Evolutionary conservation across 2,797 vertebrate species (phyloP), one percentile per base, ranked within the genome.

Genomic region (Liparis tanakae): DNA sequence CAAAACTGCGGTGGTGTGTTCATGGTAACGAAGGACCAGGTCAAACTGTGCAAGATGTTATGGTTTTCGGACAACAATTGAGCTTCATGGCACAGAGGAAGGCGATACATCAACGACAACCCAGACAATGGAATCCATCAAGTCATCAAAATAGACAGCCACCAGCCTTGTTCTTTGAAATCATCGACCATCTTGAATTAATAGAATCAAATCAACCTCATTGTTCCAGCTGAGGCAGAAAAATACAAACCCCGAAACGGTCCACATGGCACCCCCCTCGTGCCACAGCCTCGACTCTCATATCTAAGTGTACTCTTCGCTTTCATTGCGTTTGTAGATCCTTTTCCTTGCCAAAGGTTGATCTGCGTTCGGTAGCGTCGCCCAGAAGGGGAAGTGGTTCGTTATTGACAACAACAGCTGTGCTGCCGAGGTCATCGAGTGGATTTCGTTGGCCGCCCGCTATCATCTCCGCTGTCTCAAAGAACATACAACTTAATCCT

Each of bases 121-220:
- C 20, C 20, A 53, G 10, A 25, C 22, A 25, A 10, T 53, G 20
- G 20, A 53, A 12, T 25, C 6, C 50, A 53, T 18, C n/a, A 25
- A 12, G 10, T 14, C 6, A 54, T 54, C 10, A 13, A 54, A 30
- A 59, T 22, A 34, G 20, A 10, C 50, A 12, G 13, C 22, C 36
- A 39, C 25, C 51, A 54, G 36, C 57, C 57, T 41, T 59, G 15
- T 59, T 41, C 12, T 39, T 59, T 58, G 5, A 36, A 57, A 57
- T 57, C 33, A 36, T n/a, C 34, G 33, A 57, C 33, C n/a, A 9
- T 33, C 33, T 57, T 57, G 1, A 57, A 34, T 36, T 36, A n/a
- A 51, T 30, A 30, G 51, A 25, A 54, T 15, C 14, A 6, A 54
- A 30, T 33, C 6, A 25, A 53, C 10, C 6, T 25, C 3, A 53